phyloP scores from a whole-genome alignment of 2,797 vertebrate species.

The Nothura maculosa region DNA sequence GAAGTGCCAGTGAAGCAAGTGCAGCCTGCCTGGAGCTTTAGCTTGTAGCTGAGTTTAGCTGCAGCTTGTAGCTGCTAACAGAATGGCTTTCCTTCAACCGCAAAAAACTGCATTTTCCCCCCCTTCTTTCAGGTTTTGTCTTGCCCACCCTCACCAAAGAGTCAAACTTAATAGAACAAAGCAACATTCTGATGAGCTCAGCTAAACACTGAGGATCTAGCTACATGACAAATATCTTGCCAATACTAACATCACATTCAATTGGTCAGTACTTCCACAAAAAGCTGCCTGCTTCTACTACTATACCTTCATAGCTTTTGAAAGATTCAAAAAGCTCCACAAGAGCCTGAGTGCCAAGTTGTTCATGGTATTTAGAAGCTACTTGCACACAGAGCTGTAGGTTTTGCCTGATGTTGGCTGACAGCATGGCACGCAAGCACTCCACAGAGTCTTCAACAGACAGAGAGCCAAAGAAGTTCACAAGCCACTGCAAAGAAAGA shows the following conservation, averaged over 20 bases:
- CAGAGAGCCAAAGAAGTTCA: conserved; percentile 93
- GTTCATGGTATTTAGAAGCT: conserved; percentile 93
- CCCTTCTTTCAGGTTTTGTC: not conserved
- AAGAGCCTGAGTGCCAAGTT: conserved; percentile 89
- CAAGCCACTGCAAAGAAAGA: conserved; percentile 87
- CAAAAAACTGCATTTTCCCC: not conserved
- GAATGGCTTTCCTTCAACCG: not conserved
- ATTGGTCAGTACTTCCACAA: not conserved
- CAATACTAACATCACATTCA: not conserved
- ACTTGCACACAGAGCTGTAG: conserved; percentile 93
- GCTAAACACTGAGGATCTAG: not conserved
- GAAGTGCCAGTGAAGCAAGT: not conserved
- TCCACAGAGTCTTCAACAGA: conserved; percentile 93
- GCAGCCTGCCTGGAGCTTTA: not conserved
- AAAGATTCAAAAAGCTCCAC: conserved; percentile 95
- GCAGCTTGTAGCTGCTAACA: not conserved
- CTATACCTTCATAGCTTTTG: conserved; percentile 93
- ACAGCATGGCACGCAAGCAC: conserved; percentile 91
- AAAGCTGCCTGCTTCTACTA: not conserved
- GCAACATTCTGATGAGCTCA: not conserved
- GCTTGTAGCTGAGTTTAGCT: not conserved
- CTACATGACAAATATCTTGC: not conserved
- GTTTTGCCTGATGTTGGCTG: conserved; percentile 93
- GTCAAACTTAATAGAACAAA: not conserved
- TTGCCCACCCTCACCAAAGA: not conserved